Percentiles rank a stretch among this genome's conserved stretches.
Conservation (phyloP, 2,113 vertebrate species). For the Nyctibius bracteatus region DNA sequence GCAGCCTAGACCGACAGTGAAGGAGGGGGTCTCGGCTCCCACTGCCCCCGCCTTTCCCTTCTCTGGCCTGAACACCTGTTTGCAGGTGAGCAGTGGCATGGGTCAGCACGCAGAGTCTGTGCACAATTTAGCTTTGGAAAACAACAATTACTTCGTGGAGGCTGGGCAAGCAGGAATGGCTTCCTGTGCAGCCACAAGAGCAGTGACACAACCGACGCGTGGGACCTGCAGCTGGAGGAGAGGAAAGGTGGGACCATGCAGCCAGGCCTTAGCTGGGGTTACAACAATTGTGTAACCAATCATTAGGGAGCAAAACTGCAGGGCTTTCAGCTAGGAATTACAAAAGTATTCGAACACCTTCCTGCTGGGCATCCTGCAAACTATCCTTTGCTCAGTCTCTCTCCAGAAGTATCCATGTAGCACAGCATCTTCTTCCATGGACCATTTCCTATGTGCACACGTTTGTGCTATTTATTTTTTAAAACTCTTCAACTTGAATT, state of each 20-base stretch:
- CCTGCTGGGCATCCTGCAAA: neutral
- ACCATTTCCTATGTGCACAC: too few species aligned
- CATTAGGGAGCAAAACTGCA: rapidly evolving
- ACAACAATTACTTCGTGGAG: neutral
- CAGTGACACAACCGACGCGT: rapidly evolving
- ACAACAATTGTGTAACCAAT: neutral
- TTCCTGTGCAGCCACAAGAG: neutral
- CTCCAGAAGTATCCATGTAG: neutral
- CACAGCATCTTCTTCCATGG: neutral
- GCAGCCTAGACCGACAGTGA: neutral
- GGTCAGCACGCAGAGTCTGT: neutral
- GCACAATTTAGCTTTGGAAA: neutral
- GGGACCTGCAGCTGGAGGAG: neutral
- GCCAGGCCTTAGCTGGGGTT: neutral
- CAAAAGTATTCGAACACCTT: neutral
- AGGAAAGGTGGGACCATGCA: rapidly evolving
- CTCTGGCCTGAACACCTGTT: rapidly evolving
- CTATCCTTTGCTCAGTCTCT: neutral
- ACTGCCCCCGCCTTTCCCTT: rapidly evolving
- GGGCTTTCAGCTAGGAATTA: neutral
- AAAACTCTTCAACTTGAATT: neutral
- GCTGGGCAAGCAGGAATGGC: neutral
- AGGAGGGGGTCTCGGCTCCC: neutral
- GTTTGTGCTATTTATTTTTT: neutral
- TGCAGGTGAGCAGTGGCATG: neutral